Conservation (phyloP, 2,113 vertebrate genomes). For the Stegastes partitus region DNA sequence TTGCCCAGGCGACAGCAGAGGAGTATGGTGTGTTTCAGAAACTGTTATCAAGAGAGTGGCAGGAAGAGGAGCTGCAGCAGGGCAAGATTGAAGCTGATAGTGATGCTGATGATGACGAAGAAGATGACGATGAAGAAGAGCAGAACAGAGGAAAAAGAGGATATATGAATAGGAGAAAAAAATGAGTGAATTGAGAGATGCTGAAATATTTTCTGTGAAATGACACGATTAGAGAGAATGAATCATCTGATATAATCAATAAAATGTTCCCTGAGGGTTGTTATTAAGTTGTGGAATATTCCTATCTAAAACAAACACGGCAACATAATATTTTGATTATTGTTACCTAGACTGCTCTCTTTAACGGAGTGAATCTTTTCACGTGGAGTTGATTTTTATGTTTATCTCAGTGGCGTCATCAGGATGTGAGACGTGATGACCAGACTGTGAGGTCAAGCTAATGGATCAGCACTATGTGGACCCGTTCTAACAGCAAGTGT, state of each 20-base stretch:
- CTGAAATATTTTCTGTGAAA: background rate
- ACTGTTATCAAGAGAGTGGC: conserved; percentile 88
- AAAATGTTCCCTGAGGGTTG: conserved; percentile 2
- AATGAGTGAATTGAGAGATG: conserved; percentile 13
- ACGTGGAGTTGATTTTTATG: background rate
- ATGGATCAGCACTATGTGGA: background rate
- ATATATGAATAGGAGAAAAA: conserved; percentile 71
- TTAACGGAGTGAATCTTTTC: background rate
- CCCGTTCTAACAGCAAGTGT: background rate
- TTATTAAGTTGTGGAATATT: background rate
- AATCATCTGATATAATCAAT: background rate
- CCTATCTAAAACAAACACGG: conserved; percentile 35
- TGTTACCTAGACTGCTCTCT: background rate
- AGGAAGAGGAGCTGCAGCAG: conserved; percentile 63
- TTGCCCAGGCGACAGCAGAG: conserved; percentile 85
- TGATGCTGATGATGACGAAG: conserved; percentile 9
- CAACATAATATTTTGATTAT: background rate
- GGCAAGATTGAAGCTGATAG: conserved; percentile 54
- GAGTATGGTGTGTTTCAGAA: conserved; percentile 91
- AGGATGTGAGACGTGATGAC: background rate
- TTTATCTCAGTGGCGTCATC: conserved; percentile 6
- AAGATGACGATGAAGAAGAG: conserved; percentile 3
- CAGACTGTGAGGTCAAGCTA: background rate
- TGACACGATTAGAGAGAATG: background rate
- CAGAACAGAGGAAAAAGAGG: conserved; percentile 50